These are phyloP conservation scores for Poeciliopsis prolifica DNA, from an alignment of 2,113 vertebrate genomes.

Conservation along the genomic window DNA sequence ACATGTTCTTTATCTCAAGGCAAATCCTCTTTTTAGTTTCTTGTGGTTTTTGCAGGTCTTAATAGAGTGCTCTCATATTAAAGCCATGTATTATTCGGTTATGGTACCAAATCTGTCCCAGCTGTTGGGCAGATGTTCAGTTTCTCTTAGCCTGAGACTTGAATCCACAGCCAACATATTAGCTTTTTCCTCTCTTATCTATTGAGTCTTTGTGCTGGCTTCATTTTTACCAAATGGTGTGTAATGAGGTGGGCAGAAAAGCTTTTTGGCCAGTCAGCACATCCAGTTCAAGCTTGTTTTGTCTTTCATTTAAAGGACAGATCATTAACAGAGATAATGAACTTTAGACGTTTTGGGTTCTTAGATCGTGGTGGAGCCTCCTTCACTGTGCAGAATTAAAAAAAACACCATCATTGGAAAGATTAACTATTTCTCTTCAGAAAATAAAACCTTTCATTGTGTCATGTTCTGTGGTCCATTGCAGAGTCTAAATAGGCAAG, in stretches of 20 bases:
- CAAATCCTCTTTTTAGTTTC: slow-evolving; percentile 23
- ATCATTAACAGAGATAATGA: slow-evolving; percentile 6
- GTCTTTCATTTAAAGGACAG: slow-evolving; percentile 26
- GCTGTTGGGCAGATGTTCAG: slow-evolving; percentile 36
- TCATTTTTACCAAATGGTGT: slow-evolving; percentile 45
- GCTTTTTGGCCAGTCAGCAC: slow-evolving; percentile 25
- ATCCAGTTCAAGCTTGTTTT: slow-evolving; percentile 18
- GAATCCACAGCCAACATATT: slow-evolving; percentile 21
- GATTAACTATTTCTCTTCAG: background rate
- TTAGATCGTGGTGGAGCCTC: background rate
- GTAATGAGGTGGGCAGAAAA: slow-evolving; percentile 30
- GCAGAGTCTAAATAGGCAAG: background rate
- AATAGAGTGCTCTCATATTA: slow-evolving; percentile 70
- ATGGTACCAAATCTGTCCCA: slow-evolving; percentile 39
- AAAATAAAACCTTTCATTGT: background rate
- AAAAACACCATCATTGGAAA: background rate
- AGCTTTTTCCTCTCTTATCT: slow-evolving; percentile 36
- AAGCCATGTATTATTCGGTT: slow-evolving; percentile 71
- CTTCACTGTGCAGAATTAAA: background rate
- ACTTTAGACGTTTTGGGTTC: slow-evolving; percentile 6
- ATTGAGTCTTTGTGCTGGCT: slow-evolving; percentile 30
- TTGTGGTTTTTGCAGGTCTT: slow-evolving; percentile 19
- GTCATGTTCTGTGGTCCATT: background rate
- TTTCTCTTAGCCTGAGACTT: slow-evolving; percentile 25
- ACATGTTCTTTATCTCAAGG: slow-evolving; percentile 50